Percentiles rank a stretch among this genome's conserved stretches.
phyloP scores from a whole-genome alignment of 2,888 invertebrate species.

The Zaprionus lineosus region DNA sequence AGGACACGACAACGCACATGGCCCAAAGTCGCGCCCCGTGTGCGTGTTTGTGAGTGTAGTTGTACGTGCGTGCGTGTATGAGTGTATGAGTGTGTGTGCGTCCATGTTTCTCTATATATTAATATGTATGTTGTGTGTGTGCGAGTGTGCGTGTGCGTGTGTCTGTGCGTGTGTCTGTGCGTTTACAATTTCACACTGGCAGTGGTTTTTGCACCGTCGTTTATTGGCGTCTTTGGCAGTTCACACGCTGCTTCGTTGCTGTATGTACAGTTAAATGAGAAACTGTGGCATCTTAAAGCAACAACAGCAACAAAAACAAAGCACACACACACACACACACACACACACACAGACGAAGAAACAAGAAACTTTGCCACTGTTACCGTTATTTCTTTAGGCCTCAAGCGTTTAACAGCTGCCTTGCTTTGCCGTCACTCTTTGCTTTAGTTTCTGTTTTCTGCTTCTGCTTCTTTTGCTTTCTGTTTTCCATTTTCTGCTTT shows the following conservation, averaged over 20 bases:
- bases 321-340: too few relatives aligned
- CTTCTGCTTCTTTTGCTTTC: background rate
- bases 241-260: constrained; percentile 63
- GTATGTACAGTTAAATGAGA: constrained; percentile 35
- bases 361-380: too few relatives aligned
- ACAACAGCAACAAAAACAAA: constrained; percentile 19
- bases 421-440: constrained; percentile 11
- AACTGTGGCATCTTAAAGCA: constrained; percentile 49
- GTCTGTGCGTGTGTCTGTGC: constrained; percentile 32
- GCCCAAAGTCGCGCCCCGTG: constrained; percentile 44
- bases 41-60: constrained; percentile 3
- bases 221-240: constrained; percentile 68
- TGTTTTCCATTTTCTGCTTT: background rate
- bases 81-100: constrained; percentile 39
- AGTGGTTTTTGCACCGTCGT: constrained; percentile 48
- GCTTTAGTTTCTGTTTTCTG: background rate
- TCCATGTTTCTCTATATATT: constrained; percentile 18
- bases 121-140: constrained; percentile 29
- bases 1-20: constrained; percentile 64
- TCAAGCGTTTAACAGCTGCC: constrained; percentile 43
- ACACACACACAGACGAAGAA: too few relatives aligned
- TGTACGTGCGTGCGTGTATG: constrained; percentile 15
- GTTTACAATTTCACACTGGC: constrained; percentile 53
- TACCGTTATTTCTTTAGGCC: constrained; percentile 40
- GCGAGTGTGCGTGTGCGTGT: constrained; percentile 17